phyloP scores from a whole-genome alignment of 2,113 vertebrate genomes.

The Manacus vitellinus region DNA sequence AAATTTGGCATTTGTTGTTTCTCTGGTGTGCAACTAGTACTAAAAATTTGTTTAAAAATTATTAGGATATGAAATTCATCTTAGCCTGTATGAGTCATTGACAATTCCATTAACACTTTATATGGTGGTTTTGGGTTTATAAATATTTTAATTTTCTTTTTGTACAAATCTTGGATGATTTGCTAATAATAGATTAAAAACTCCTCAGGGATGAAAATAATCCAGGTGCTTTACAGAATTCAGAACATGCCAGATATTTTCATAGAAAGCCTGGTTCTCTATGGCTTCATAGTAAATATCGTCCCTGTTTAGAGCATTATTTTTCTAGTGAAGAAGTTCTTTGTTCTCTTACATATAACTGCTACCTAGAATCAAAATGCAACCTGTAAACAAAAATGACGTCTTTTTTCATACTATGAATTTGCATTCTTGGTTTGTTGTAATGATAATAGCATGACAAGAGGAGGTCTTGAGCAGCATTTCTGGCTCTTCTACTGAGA shows the following conservation, averaged over 20 bases:
- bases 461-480: not conserved
- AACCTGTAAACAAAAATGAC: not conserved
- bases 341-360: constrained; percentile 36
- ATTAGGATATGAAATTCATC: not conserved
- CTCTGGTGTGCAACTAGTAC: not conserved
- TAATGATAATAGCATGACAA: not conserved
- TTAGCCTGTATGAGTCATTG: not conserved
- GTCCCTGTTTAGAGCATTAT: not conserved
- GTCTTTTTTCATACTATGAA: not conserved
- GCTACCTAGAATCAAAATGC: not conserved
- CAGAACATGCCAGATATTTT: not conserved
- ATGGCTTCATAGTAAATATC: not conserved
- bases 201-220: not conserved
- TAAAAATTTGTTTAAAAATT: not conserved
- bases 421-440: not conserved
- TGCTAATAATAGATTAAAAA: not conserved
- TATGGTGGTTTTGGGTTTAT: not conserved
- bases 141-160: not conserved
- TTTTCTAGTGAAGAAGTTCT: constrained; percentile 16
- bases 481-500: not conserved
- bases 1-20: not conserved
- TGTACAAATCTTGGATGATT: not conserved
- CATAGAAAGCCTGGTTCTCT: constrained; percentile 6
- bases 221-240: constrained; percentile 20
- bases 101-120: constrained; percentile 1